A percentile compares a stretch with the other conserved stretches of the same genome.
Evolutionary conservation across 1,140 invertebrate genomes (phyloP).

Genomic region (Orchestia grillus): DNA sequence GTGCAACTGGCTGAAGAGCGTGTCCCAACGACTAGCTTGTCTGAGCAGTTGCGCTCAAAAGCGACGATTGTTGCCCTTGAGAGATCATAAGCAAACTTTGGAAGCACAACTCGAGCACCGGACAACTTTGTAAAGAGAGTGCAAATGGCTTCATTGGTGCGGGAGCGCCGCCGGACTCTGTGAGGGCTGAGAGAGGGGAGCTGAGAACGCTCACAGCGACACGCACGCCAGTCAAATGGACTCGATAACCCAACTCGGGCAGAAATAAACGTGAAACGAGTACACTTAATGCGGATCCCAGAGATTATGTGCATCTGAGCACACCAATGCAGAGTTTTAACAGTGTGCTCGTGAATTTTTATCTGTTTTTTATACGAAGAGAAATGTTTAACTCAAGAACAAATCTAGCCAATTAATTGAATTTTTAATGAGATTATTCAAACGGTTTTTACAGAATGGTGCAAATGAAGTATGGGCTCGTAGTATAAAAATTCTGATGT

Average conservation of each 20-base stretch:
- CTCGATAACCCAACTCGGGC: neutral
- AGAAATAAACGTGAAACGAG: neutral
- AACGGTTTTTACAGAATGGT: too few relatives aligned
- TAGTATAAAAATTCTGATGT: too few relatives aligned
- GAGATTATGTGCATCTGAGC: neutral
- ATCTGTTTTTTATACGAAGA: neutral
- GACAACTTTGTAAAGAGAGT: conserved; percentile 51
- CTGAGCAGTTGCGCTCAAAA: neutral
- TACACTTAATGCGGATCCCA: neutral
- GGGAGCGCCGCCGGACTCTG: neutral
- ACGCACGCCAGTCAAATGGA: neutral
- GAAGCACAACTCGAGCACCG: conserved; percentile 49
- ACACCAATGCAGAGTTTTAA: neutral
- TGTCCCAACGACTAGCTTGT: neutral
- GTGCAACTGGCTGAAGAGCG: neutral
- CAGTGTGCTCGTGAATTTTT: neutral
- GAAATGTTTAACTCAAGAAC: too few relatives aligned
- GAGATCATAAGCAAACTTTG: conserved; percentile 52
- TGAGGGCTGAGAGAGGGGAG: neutral
- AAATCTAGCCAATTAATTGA: too few relatives aligned
- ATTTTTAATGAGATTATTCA: too few relatives aligned
- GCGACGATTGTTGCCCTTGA: conserved; percentile 40
- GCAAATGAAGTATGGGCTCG: too few relatives aligned
- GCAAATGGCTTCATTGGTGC: conserved; percentile 49
- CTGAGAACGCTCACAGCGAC: neutral